Conservation (phyloP, 1,140 invertebrate genomes). For the Aphidius ervi region DNA sequence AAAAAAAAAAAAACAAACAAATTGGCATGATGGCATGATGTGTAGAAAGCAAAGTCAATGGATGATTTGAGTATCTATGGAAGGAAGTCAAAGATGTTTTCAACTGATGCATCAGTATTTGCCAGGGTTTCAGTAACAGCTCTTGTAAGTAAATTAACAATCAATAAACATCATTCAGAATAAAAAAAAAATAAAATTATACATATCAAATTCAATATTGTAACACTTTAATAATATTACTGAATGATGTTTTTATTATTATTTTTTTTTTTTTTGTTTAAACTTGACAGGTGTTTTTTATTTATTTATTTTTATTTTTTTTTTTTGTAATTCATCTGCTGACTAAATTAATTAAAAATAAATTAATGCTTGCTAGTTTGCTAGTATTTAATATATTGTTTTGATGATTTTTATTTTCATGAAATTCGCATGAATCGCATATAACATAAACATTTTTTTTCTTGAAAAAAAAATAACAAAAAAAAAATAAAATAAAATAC, state of each 20-base stretch:
- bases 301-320: too few species aligned
- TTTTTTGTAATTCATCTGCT: too few species aligned
- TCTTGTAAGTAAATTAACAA: conserved; percentile 53
- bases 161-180: conserved; percentile 3
- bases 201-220: neutral
- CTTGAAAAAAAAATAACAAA: neutral
- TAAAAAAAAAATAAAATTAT: neutral
- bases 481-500: conserved; percentile 24
- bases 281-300: too few species aligned
- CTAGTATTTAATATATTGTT: too few species aligned
- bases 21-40: conserved; percentile 8
- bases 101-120: conserved; percentile 48
- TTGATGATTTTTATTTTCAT: too few species aligned
- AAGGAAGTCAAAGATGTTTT: conserved; percentile 41
- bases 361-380: too few species aligned
- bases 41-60: conserved; percentile 50
- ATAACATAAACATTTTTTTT: neutral
- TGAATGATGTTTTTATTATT: too few species aligned
- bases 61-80: conserved; percentile 48
- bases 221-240: neutral
- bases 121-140: conserved; percentile 57
- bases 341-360: too few species aligned
- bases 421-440: too few species aligned
- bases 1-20: too few species aligned
- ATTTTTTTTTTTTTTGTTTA: too few species aligned